These are phyloP conservation scores for Uropsilus gracilis DNA, from an alignment of 2,113 vertebrate genomes.

Conservation along the genomic window DNA sequence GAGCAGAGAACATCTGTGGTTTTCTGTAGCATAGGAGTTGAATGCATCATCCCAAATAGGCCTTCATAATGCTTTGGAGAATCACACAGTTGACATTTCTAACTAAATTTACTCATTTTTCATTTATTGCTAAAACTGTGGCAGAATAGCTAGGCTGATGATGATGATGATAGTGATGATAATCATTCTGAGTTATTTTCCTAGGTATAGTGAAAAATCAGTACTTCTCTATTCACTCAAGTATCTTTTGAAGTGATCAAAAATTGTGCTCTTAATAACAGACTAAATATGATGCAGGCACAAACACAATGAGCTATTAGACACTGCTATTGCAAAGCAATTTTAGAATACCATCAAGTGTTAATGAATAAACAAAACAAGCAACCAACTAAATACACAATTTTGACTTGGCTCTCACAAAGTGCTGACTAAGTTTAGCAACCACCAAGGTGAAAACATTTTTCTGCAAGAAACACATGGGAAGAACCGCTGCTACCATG, in stretches of 20 bases:
- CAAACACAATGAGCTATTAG: background rate
- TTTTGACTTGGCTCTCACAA: background rate
- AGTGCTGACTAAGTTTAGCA: background rate
- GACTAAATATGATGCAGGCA: background rate
- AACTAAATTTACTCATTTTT: background rate
- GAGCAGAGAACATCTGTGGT: background rate
- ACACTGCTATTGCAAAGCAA: background rate
- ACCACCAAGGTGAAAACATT: background rate
- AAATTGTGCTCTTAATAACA: constrained; percentile 3
- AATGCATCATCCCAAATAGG: background rate
- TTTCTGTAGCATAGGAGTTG: background rate
- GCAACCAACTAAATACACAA: background rate
- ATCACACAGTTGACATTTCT: background rate
- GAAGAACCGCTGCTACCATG: background rate
- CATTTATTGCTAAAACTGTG: background rate
- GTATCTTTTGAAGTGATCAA: background rate
- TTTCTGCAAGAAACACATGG: background rate
- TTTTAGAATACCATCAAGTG: background rate
- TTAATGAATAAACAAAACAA: constrained; percentile 4
- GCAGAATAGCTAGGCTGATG: background rate
- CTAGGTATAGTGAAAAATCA: background rate
- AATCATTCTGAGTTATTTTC: background rate
- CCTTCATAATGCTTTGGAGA: background rate
- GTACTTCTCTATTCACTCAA: background rate
- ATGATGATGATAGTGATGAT: background rate